Evolutionary conservation across 2,888 invertebrate genomes (phyloP).

Genomic region (Thymelicus acteon): DNA sequence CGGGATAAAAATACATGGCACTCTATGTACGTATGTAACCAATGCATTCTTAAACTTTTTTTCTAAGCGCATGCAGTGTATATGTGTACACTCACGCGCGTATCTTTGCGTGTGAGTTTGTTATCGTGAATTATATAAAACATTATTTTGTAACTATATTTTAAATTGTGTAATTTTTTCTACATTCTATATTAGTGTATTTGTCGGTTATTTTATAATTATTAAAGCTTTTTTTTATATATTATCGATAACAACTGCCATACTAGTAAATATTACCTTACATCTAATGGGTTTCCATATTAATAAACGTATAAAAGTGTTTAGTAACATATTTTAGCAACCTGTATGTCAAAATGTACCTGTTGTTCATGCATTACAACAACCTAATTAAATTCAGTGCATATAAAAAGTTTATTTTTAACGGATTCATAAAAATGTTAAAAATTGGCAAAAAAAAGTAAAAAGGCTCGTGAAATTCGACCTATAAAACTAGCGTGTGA

Average conservation of each 20-base stretch:
- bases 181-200: neutral
- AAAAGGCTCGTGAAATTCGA: constrained; percentile 28
- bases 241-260: neutral
- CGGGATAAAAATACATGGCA: neutral
- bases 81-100: neutral
- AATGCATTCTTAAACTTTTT: neutral
- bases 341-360: constrained; percentile 9
- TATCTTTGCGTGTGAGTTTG: too few species aligned
- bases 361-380: constrained; percentile 21
- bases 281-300: constrained; percentile 7
- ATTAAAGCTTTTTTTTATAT: neutral
- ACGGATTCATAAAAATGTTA: constrained; percentile 9
- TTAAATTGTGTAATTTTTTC: neutral
- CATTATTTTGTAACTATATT: neutral
- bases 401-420: constrained; percentile 21
- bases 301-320: neutral
- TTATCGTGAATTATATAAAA: too few species aligned
- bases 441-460: constrained; percentile 21
- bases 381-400: constrained; percentile 14
- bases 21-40: neutral
- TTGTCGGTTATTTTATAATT: neutral
- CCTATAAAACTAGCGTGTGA: constrained; percentile 7
- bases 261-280: constrained; percentile 5
- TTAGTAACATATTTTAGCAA: constrained; percentile 8
- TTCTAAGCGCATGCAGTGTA: neutral